Evolutionary conservation across 2,797 vertebrate species (phyloP), one percentile per base, ranked within the genome.

Genomic region (Philypnodon macrostomus): DNA sequence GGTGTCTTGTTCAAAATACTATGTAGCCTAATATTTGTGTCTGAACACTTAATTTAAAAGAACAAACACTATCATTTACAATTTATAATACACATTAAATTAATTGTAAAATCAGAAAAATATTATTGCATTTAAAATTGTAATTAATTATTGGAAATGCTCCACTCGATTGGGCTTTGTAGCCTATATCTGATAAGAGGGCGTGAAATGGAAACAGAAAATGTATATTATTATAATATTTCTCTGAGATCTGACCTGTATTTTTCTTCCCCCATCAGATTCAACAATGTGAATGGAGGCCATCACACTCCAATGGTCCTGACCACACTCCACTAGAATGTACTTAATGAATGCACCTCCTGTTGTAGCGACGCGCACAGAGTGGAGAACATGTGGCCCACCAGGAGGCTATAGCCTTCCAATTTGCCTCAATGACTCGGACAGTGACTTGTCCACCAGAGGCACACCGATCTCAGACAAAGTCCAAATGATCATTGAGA

Each of bases 341-440:
- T 98, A 96, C 87, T 91, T 99, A 87, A 93, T 96, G 93, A 95
- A 95, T 51, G 87, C 90, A 59, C 88, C 92, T 75, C 94, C 94
- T 87, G 85, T 93, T 73, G 90, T 91, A 84, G 89, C 90, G 83
- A 91, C 95, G 71, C 93, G 90, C 83, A 91, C 92, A 47, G 88
- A 92, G 90, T 99, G 95, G 97, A 92, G 93, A 77, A 85, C 92
- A 61, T 94, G 93, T 58, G 86, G 91, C 60, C 84, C 87, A 0
- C 71, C 90, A 4, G 87, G 89, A 75, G 88, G 81, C 88, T 94
- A 81, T 90, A 92, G 91, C 81, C 89, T 93, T 55, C 92, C 94
- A 0, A 53, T 88, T 53, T 92, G 91, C 85, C 93, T 94, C 88
- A 88, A 92, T n/a, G 92, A 95, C 73, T 88, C 93, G 0, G 89